Evolutionary conservation across 2,113 vertebrate genomes (phyloP).

Genomic region (Oreochromis aureus): DNA sequence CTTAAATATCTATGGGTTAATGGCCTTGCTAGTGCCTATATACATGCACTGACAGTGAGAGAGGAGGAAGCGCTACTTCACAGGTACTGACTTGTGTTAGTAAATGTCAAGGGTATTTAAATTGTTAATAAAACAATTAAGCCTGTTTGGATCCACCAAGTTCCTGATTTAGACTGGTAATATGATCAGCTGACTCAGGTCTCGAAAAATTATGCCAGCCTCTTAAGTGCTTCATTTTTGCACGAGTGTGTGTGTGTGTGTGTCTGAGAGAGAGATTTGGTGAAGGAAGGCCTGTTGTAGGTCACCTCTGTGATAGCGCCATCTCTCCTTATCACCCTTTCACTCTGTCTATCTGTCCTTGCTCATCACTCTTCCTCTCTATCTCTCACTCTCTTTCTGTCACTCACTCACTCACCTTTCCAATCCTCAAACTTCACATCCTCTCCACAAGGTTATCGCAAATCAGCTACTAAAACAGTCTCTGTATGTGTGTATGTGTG

Average conservation of each 20-base stretch:
- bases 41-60: not conserved
- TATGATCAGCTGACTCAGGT: not conserved
- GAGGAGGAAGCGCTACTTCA: not conserved
- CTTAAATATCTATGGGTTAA: not conserved
- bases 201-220: conserved; percentile 8
- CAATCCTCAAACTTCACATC: conserved; percentile 56
- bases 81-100: not conserved
- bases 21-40: not conserved
- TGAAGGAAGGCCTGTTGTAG: conserved; percentile 42
- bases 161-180: not conserved
- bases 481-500: not conserved
- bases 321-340: conserved; percentile 58
- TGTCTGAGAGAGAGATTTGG: not conserved
- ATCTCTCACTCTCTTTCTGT: conserved; percentile 23
- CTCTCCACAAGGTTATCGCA: conserved; percentile 54
- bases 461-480: conserved; percentile 14
- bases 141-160: not conserved
- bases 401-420: conserved; percentile 58
- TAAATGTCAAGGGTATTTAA: not conserved
- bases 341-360: conserved; percentile 62
- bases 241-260: not conserved
- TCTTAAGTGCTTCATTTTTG: not conserved
- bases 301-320: conserved; percentile 61
- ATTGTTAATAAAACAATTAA: not conserved
- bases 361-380: conserved; percentile 58